Conservation (phyloP, 2,797 vertebrate species). For the Sebastes glaucus region DNA sequence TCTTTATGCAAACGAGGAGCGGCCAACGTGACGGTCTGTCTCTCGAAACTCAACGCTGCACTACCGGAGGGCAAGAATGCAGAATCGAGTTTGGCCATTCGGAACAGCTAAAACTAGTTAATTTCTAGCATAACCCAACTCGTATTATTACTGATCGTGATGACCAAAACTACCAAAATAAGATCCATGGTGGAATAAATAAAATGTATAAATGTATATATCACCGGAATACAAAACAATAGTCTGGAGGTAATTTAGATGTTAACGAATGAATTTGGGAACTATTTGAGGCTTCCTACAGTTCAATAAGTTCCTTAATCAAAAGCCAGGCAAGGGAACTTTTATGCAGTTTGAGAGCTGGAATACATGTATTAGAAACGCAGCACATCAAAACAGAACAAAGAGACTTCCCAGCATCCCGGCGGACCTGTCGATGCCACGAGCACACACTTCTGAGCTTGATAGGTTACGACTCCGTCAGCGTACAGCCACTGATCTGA, state of each 20-base stretch:
- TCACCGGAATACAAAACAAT: neutral
- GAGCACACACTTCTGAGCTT: constrained; percentile 57
- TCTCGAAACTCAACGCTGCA: fast-evolving
- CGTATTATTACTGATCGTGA: neutral
- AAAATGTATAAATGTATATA: neutral
- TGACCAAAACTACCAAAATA: neutral
- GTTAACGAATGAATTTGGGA: constrained; percentile 29
- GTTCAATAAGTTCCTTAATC: constrained; percentile 52
- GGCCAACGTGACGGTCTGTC: no score
- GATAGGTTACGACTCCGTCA: constrained; percentile 68
- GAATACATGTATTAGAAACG: constrained; percentile 43
- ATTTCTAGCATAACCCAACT: neutral
- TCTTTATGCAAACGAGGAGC: no score
- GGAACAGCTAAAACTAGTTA: neutral
- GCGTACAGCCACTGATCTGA: constrained; percentile 66
- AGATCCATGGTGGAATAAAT: neutral
- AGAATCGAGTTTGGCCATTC: neutral
- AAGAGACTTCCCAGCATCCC: constrained; percentile 64
- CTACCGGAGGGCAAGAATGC: no score
- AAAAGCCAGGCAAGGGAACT: constrained; percentile 46
- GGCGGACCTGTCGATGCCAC: constrained; percentile 59
- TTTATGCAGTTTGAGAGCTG: constrained; percentile 37
- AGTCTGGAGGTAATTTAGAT: constrained; percentile 2
- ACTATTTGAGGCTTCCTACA: constrained; percentile 22
- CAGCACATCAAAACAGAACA: constrained; percentile 68